Evolutionary conservation across 2,113 vertebrate genomes (phyloP).

Genomic region (Plecotus auritus): DNA sequence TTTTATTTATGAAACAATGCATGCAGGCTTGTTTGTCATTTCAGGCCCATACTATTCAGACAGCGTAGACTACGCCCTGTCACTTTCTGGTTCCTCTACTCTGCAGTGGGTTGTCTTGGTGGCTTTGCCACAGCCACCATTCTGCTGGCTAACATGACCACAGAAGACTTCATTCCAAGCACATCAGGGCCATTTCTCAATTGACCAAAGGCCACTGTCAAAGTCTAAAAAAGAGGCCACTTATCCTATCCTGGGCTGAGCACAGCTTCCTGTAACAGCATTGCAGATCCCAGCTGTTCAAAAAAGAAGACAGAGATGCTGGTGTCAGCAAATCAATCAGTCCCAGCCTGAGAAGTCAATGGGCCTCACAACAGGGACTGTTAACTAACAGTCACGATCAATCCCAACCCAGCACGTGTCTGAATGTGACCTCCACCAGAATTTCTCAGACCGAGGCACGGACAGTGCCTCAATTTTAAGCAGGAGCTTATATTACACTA

Average conservation of each 20-base stretch:
- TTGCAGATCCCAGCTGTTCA: background rate
- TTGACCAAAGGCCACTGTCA: background rate
- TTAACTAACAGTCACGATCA: background rate
- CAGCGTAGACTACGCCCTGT: background rate
- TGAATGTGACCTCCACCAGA: background rate
- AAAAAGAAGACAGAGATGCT: background rate
- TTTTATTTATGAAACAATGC: background rate
- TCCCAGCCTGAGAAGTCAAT: background rate
- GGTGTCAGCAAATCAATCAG: background rate
- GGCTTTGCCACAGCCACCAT: background rate
- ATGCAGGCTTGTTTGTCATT: background rate
- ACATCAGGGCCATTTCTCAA: background rate
- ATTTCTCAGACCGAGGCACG: background rate
- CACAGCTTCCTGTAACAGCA: background rate
- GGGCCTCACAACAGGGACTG: background rate
- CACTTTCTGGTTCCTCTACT: background rate
- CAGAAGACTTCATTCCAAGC: background rate
- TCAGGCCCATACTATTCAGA: background rate
- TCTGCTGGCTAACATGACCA: background rate
- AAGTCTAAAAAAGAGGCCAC: background rate
- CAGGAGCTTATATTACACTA: background rate
- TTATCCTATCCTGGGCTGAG: background rate
- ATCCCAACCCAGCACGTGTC: background rate
- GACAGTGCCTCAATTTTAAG: background rate
- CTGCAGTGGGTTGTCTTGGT: background rate